These are phyloP conservation scores for Shinisaurus crocodilurus DNA, from an alignment of 2,113 vertebrate genomes.

Conservation along the genomic window DNA sequence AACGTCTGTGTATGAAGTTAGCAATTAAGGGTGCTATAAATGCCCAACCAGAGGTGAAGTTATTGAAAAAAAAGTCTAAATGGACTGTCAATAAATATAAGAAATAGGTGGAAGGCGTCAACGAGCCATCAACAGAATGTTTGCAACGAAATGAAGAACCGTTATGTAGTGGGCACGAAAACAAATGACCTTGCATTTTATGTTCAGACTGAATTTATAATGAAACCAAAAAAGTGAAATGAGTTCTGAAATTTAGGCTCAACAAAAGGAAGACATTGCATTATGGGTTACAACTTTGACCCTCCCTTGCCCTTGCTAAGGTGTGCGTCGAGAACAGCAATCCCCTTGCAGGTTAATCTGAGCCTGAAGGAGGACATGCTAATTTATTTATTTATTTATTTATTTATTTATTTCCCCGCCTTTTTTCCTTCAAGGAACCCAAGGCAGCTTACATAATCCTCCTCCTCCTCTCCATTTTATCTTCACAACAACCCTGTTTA, in stretches of 20 bases:
- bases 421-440: no score
- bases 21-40: neutral
- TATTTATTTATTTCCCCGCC: no score
- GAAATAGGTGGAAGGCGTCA: neutral
- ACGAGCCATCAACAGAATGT: neutral
- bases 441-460: no score
- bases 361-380: neutral
- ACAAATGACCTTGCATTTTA: neutral
- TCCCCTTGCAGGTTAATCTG: neutral
- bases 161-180: neutral
- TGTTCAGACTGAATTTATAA: neutral
- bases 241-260: neutral
- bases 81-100: conserved; percentile 8
- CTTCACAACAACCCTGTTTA: no score
- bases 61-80: neutral
- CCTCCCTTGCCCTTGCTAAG: neutral
- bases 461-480: no score
- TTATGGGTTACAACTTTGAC: neutral
- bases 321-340: neutral
- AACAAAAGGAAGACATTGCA: neutral
- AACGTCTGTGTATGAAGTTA: neutral
- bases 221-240: conserved; percentile 2
- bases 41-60: neutral
- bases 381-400: no score
- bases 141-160: neutral